Evolutionary conservation across 1,140 invertebrate genomes (phyloP).

Genomic region (Drosophila seguyi): DNA sequence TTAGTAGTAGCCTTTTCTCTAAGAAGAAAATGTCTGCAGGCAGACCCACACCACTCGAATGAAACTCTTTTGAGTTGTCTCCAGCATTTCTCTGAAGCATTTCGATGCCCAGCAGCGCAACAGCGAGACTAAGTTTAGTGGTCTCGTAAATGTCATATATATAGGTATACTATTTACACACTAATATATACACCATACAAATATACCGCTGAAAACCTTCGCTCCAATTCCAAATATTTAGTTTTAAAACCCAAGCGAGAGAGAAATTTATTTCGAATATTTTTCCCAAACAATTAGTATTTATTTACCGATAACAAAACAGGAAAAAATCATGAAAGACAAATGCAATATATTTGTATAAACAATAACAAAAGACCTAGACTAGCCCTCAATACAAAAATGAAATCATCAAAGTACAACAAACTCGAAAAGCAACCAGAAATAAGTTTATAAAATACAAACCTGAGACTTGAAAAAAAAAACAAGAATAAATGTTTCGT

Average conservation of each 20-base stretch:
- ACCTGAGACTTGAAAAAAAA: constrained; percentile 66
- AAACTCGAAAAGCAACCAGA: constrained; percentile 54
- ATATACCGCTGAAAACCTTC: constrained; percentile 61
- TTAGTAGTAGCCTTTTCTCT: constrained; percentile 69
- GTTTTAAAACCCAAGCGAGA: constrained; percentile 60
- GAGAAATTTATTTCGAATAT: constrained; percentile 48
- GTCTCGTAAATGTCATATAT: constrained; percentile 61
- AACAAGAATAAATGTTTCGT: constrained; percentile 53
- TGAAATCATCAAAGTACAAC: constrained; percentile 66
- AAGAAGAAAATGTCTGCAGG: constrained; percentile 73
- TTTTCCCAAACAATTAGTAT: constrained; percentile 50
- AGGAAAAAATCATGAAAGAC: constrained; percentile 43
- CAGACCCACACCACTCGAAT: constrained; percentile 63
- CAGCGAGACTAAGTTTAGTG: constrained; percentile 9
- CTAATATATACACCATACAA: constrained; percentile 32
- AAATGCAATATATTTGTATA: constrained; percentile 54
- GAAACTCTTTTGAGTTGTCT: constrained; percentile 56
- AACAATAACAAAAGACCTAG: constrained; percentile 36
- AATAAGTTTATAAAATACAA: constrained; percentile 53
- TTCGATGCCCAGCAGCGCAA: constrained; percentile 46
- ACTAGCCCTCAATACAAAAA: constrained; percentile 34
- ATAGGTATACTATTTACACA: constrained; percentile 53
- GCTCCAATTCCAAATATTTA: constrained; percentile 82
- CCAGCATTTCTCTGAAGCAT: constrained; percentile 62
- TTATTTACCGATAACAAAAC: constrained; percentile 32